phyloP scores from a whole-genome alignment of 2,113 vertebrate species.

The Anoplopoma fimbria region DNA sequence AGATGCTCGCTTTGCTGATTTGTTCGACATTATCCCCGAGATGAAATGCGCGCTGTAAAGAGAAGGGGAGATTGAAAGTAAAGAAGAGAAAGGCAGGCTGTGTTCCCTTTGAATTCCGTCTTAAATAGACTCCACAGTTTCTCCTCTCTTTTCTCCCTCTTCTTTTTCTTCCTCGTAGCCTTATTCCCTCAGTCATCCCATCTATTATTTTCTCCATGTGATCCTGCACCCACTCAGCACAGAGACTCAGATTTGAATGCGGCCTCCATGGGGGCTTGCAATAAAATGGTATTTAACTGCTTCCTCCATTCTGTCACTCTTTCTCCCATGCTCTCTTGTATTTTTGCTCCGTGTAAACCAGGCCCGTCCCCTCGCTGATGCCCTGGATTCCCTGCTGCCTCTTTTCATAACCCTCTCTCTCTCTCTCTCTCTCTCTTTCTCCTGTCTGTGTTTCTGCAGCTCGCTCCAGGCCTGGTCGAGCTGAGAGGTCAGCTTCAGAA shows the following conservation, averaged over 20 bases:
- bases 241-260: slow-evolving; percentile 63
- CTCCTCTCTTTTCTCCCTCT: slow-evolving; percentile 49
- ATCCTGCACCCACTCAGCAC: slow-evolving; percentile 65
- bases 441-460: slow-evolving; percentile 11
- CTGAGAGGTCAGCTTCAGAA: slow-evolving; percentile 63
- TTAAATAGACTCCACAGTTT: slow-evolving; percentile 70
- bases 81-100: slow-evolving; percentile 48
- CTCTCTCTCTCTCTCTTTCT: slow-evolving; percentile 43
- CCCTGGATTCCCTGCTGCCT: slow-evolving; percentile 42
- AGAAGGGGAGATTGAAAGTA: slow-evolving; percentile 55
- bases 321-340: slow-evolving; percentile 21
- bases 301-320: slow-evolving; percentile 46
- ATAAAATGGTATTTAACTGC: slow-evolving; percentile 81
- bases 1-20: slow-evolving; percentile 68
- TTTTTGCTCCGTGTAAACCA: slow-evolving; percentile 28
- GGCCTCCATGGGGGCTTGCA: slow-evolving; percentile 70
- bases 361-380: slow-evolving; percentile 23
- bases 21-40: slow-evolving; percentile 76
- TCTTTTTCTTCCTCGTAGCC: slow-evolving; percentile 32
- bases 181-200: slow-evolving; percentile 60
- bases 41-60: slow-evolving; percentile 65
- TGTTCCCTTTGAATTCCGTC: slow-evolving; percentile 76
- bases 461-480: slow-evolving; percentile 37
- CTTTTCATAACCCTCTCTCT: slow-evolving; percentile 56
- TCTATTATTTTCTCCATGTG: slow-evolving; percentile 67